Evolutionary conservation across 2,113 vertebrate species (phyloP).

Genomic region (Nesoenas mayeri): DNA sequence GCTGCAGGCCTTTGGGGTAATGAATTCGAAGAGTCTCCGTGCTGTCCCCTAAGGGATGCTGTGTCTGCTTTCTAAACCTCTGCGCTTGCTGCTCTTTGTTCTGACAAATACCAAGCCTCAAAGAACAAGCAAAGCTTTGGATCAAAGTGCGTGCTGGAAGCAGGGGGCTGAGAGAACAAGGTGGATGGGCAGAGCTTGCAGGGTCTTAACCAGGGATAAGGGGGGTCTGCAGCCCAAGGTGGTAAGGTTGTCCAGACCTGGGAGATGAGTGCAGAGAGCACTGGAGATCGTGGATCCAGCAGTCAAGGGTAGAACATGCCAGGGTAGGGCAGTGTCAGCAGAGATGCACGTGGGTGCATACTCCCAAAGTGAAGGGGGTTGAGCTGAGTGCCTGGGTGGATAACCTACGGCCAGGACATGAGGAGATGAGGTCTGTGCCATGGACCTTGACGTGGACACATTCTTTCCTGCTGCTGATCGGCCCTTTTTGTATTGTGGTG

Average conservation of each 20-base stretch:
- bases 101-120: constrained; percentile 15
- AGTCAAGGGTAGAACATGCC: not conserved
- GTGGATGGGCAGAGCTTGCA: not conserved
- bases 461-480: not conserved
- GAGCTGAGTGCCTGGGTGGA: not conserved
- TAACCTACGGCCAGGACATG: not conserved
- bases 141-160: not conserved
- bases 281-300: not conserved
- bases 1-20: constrained; percentile 28
- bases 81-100: constrained; percentile 2
- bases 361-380: not conserved
- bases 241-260: not conserved
- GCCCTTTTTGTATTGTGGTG: not conserved
- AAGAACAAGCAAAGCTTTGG: constrained; percentile 51
- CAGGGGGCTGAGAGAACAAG: not conserved
- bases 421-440: not conserved
- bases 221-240: not conserved
- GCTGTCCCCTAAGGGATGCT: not conserved
- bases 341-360: not conserved
- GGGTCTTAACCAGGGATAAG: not conserved
- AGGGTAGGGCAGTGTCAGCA: not conserved
- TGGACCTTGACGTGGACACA: not conserved
- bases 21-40: not conserved
- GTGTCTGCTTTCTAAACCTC: constrained; percentile 26
- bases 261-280: not conserved